Evolutionary conservation across 2,797 vertebrate species (phyloP).

Genomic region (Mormyrops boulengeri): DNA sequence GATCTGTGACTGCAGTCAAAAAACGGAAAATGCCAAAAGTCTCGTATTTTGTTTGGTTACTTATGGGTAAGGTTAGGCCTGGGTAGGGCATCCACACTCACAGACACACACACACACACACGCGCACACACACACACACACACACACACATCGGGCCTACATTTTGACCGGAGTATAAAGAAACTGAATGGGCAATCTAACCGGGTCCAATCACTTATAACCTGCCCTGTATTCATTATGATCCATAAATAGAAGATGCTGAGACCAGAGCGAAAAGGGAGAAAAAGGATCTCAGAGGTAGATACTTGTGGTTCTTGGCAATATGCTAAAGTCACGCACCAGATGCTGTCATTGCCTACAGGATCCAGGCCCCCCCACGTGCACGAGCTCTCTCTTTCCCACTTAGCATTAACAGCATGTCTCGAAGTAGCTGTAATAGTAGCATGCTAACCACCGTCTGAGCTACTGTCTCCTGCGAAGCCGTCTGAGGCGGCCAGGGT

Average conservation of each 20-base stretch:
- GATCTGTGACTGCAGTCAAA: too few species aligned
- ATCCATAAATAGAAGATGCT: constrained; percentile 35
- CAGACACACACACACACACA: too few species aligned
- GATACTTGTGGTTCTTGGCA: constrained; percentile 49
- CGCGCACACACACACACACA: not conserved
- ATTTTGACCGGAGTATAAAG: constrained; percentile 4
- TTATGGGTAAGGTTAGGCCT: too few species aligned
- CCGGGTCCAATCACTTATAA: constrained; percentile 40
- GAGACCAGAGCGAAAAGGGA: constrained; percentile 26
- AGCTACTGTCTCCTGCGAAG: constrained; percentile 40
- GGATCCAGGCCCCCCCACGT: constrained; percentile 35
- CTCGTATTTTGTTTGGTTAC: not conserved
- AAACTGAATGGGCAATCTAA: constrained; percentile 33
- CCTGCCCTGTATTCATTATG: constrained; percentile 35
- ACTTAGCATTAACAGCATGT: constrained; percentile 42
- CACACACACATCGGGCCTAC: not conserved
- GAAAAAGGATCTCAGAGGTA: constrained; percentile 28
- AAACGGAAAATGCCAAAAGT: too few species aligned
- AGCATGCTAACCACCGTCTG: constrained; percentile 44
- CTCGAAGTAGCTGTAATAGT: constrained; percentile 38
- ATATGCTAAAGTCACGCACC: constrained; percentile 41
- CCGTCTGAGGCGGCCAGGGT: constrained; percentile 34
- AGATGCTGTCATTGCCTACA: constrained; percentile 44
- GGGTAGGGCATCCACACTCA: too few species aligned
- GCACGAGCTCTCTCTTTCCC: constrained; percentile 32